These are phyloP conservation scores for Agonopterix alstromeriana DNA, from an alignment of 2,888 invertebrate species.

Conservation along the genomic window DNA sequence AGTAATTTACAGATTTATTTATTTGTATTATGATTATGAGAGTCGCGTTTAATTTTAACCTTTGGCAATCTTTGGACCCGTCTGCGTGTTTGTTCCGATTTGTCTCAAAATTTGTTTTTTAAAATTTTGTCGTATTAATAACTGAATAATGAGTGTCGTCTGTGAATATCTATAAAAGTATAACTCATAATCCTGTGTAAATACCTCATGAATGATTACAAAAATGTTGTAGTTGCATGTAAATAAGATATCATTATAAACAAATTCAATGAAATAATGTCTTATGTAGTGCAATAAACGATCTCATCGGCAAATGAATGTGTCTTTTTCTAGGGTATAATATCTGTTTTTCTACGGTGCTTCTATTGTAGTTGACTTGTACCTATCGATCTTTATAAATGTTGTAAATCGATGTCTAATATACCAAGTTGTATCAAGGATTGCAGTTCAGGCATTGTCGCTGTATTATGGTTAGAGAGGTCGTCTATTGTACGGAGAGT, in stretches of 20 bases:
- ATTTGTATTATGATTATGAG: constrained; percentile 9
- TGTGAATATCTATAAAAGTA: neutral
- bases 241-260: constrained; percentile 19
- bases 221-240: constrained; percentile 36
- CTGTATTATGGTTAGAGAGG: constrained; percentile 18
- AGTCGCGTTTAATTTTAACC: constrained; percentile 14
- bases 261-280: neutral
- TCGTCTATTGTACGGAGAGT: constrained; percentile 36
- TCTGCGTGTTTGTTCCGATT: constrained; percentile 1
- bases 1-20: constrained; percentile 25
- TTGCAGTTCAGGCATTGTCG: constrained; percentile 6
- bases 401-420: constrained; percentile 17
- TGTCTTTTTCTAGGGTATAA: constrained; percentile 22
- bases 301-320: constrained; percentile 31
- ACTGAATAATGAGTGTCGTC: neutral
- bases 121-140: constrained; percentile 2
- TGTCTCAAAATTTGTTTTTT: constrained; percentile 4
- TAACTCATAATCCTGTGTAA: constrained; percentile 31
- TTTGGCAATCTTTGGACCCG: constrained; percentile 18
- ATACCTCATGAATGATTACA: constrained; percentile 33
- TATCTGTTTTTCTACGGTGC: constrained; percentile 24
- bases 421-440: too few relatives aligned
- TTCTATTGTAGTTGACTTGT: constrained; percentile 23
- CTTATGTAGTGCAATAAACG: constrained; percentile 41
- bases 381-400: constrained; percentile 7